Evolutionary conservation across 2,888 invertebrate species (phyloP), one percentile per base, ranked within the genome.

Genomic region (Acholoe squamosa): DNA sequence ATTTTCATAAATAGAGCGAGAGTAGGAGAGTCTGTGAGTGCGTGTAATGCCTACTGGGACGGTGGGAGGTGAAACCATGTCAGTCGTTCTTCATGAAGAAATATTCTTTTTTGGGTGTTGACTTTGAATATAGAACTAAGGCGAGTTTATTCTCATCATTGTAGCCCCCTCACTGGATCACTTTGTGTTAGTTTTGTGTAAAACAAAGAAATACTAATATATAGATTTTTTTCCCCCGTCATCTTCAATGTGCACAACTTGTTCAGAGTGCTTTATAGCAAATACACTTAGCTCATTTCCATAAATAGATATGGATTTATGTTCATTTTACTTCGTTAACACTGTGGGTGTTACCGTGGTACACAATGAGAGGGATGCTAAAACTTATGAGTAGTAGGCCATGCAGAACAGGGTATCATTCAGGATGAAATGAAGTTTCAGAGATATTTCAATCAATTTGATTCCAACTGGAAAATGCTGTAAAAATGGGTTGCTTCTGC

Each of bases 1-100:
- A 80, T 80, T 80, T 80, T 34, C 43, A 33, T 33, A 80, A 76
- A 28, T 3, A 28, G 71, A 71, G 71, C 25, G 71, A 25, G 31
- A 71, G 71, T 5, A 16, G 25, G 31, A 71, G 14, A 61, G 61
- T 14, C 61, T 61, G 61, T 16, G 80, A n/a, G 80, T 5, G 80
- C 33, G 34, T 80, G 43, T 14, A 80, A 80, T 33, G 43, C 80
- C 19, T 10, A 22, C 12, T 14, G 80, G 71, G 28, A 71, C 1
- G 25, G 14, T 71, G 14, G 28, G 14, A 71, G 25, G 71, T 25
- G 28, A 5, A 71, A 71, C n/a, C 33, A n/a, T 33, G 33, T 34
- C 16, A 22, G 80, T 43, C 33, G 33, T 80, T 16, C 34, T 80
- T 80, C 19, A 33, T 34, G 7, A 34, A 80, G 76, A 76, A 7